Conservation (phyloP, 2,888 invertebrate species). For the Pseudanteris insignis region DNA sequence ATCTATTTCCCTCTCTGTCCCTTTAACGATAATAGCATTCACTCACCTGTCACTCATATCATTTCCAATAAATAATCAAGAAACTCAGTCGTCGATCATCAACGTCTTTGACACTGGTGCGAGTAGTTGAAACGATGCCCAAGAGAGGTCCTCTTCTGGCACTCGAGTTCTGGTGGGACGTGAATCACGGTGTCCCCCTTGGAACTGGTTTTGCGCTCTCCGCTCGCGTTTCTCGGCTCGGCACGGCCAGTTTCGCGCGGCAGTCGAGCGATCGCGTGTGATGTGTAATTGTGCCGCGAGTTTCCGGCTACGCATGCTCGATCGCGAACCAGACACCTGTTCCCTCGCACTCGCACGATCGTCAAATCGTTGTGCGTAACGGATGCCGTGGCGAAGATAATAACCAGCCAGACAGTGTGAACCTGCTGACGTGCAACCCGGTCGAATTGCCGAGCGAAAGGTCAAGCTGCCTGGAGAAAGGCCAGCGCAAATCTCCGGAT, state of each 20-base stretch:
- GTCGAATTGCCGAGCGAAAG: too few species aligned
- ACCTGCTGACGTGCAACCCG: neutral
- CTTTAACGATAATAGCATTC: too few species aligned
- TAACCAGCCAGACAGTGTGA: neutral
- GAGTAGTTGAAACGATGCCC: slow-evolving; percentile 31
- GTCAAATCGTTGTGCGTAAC: too few species aligned
- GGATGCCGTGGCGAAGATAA: too few species aligned
- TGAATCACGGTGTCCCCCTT: slow-evolving; percentile 21
- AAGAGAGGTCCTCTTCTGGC: slow-evolving; percentile 37
- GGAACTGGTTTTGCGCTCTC: slow-evolving; percentile 31
- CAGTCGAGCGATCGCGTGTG: too few species aligned
- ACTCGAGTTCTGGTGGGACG: slow-evolving; percentile 23
- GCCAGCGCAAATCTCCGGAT: slow-evolving; percentile 50
- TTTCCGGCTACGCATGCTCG: slow-evolving; percentile 12
- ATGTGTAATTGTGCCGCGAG: slow-evolving; percentile 14
- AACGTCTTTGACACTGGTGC: slow-evolving; percentile 2
- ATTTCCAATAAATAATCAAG: slow-evolving; percentile 10
- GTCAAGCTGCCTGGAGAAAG: slow-evolving; percentile 9
- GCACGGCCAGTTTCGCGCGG: slow-evolving; percentile 24
- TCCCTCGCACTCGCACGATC: neutral
- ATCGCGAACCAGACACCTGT: slow-evolving; percentile 4
- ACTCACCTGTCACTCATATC: too few species aligned
- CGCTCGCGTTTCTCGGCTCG: slow-evolving; percentile 9
- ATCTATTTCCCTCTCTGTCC: too few species aligned
- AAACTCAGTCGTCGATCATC: slow-evolving; percentile 13